phyloP scores from a whole-genome alignment of 2,888 invertebrate genomes.

The Callosobruchus maculatus region DNA sequence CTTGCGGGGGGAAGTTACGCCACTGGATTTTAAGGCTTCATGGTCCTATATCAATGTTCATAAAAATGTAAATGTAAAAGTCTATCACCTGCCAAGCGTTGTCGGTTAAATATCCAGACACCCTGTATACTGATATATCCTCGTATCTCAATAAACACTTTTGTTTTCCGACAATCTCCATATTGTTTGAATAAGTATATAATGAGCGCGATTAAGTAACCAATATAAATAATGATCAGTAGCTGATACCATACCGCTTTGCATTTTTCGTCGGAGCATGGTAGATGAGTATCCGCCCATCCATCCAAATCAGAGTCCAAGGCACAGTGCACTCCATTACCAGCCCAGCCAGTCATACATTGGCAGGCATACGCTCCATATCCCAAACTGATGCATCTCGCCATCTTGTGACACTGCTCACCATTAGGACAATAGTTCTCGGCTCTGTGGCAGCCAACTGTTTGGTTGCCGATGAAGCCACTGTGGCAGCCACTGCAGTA shows the following conservation, averaged over 20 bases:
- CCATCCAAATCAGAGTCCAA: slow-evolving; percentile 85
- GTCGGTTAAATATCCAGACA: too few species aligned
- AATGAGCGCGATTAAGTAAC: too few species aligned
- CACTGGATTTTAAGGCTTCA: too few species aligned
- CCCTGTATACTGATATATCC: too few species aligned
- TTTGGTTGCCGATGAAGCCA: slow-evolving; percentile 80
- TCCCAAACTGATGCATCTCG: slow-evolving; percentile 62
- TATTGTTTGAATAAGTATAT: too few species aligned
- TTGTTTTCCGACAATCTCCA: too few species aligned
- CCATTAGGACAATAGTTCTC: slow-evolving; percentile 73
- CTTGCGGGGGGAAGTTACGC: too few species aligned
- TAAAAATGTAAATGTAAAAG: too few species aligned
- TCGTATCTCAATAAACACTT: too few species aligned
- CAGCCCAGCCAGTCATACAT: slow-evolving; percentile 88
- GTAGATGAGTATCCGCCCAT: slow-evolving; percentile 76
- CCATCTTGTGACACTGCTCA: slow-evolving; percentile 73
- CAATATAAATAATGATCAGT: too few species aligned
- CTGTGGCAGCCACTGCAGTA: slow-evolving; percentile 75
- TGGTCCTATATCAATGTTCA: too few species aligned
- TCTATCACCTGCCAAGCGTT: too few species aligned
- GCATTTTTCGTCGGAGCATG: slow-evolving; percentile 69
- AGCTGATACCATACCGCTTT: slow-evolving; percentile 50
- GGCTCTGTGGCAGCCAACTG: slow-evolving; percentile 67
- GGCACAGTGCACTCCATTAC: slow-evolving; percentile 82
- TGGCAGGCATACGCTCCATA: slow-evolving; percentile 47